Base-by-base conservation (phyloP, 2,888 invertebrate species). In the Orchestes rusci region DNA sequence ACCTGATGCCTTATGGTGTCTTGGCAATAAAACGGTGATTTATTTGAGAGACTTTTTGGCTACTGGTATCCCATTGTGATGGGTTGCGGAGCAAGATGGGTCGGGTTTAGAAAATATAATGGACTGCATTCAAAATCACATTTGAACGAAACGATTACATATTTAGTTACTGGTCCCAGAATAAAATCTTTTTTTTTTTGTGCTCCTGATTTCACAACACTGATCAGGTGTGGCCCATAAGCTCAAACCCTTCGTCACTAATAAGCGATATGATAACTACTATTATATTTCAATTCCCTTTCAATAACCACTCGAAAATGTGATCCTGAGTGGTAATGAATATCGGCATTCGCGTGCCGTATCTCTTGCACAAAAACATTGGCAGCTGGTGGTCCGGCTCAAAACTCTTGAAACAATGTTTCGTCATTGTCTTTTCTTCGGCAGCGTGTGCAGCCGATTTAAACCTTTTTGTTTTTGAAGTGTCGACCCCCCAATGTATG, bases 291-390 rank as follows among this genome's bases (percentile, higher is more conserved):
- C n/a, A n/a, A n/a, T n/a, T n/a, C n/a, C n/a, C 5, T 31, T 29
- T 37, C 16, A 31, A 20, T 23, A 19, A n/a, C 38, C 47, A 39
- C 47, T 47, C 33, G 38, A 43, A 42, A 47, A 13, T 35, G 15
- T 45, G 30, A 41, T 48, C 43, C 48, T 17, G 39, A 53, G 55
- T 51, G 50, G 52, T 45, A 28, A 29, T 38, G 23, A 43, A 53
- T 53, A 53, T 53, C 51, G 53, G 55, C 48, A 55, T 56, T 60
- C 60, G 59, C 59, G 60, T 61, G 60, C 58, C 59, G 58, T 61
- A 59, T 61, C 60, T 56, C 50, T 56, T 52, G 46, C 20, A 43
- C 35, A 47, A 43, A 47, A 43, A 43, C 47, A 47, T 43, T 53
- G 47, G 43, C 47, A 47, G 47, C 47, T 47, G 47, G 47, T 43